phyloP scores from a whole-genome alignment of 2,888 invertebrate species.

The Luffia ferchaultella region DNA sequence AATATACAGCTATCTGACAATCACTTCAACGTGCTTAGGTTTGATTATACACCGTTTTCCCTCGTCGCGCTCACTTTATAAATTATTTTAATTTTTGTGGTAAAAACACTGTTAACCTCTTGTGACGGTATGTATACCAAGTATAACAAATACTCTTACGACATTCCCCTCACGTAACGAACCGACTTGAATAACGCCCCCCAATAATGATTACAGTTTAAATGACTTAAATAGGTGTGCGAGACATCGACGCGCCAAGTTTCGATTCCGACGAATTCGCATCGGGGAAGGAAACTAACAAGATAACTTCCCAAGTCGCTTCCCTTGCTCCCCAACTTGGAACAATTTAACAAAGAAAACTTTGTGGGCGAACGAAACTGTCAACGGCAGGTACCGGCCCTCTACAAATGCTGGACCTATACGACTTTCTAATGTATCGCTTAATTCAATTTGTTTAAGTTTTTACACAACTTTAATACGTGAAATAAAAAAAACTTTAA shows the following conservation, averaged over 20 bases:
- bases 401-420: not conserved
- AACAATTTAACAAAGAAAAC: slow-evolving; percentile 39
- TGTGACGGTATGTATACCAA: no score
- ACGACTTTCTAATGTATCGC: not conserved
- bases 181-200: not conserved
- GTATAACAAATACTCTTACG: not conserved
- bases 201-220: not conserved
- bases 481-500: no score
- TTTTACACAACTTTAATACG: no score
- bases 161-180: not conserved
- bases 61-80: no score
- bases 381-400: slow-evolving; percentile 38
- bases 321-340: not conserved
- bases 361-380: slow-evolving; percentile 39
- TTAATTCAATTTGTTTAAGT: not conserved
- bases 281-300: not conserved
- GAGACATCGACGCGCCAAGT: not conserved
- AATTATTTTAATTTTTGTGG: no score
- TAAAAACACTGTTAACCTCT: no score
- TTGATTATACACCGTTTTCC: no score
- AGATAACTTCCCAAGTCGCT: not conserved
- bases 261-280: not conserved
- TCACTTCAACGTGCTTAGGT: no score
- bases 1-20: no score
- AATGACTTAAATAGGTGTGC: not conserved